phyloP scores from a whole-genome alignment of 2,888 invertebrate species.

The Steinernema carpocapsae region DNA sequence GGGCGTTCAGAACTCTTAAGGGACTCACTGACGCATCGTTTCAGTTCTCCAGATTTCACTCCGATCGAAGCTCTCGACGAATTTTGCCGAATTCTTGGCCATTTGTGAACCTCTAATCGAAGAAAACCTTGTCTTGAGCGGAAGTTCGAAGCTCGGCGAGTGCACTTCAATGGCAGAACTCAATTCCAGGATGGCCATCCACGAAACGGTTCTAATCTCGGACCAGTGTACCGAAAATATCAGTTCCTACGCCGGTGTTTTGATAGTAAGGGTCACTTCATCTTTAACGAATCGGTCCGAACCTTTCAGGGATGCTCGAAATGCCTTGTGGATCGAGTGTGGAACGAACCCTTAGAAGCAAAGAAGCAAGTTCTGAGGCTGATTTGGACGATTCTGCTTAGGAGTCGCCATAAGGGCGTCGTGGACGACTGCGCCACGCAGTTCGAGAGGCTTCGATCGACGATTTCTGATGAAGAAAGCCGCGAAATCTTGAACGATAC shows the following conservation, averaged over 20 bases:
- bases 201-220: slow-evolving; percentile 8
- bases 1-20: neutral
- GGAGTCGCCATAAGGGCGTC: slow-evolving; percentile 25
- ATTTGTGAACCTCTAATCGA: neutral
- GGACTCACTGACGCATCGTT: neutral
- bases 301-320: slow-evolving; percentile 17
- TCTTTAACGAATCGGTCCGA: too few species aligned
- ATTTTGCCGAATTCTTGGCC: neutral
- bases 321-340: neutral
- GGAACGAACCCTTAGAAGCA: neutral
- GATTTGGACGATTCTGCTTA: slow-evolving; percentile 19
- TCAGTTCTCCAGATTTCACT: slow-evolving; percentile 7
- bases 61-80: neutral
- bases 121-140: slow-evolving; percentile 20
- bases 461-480: neutral
- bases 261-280: neutral
- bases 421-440: slow-evolving; percentile 30
- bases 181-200: neutral
- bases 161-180: slow-evolving; percentile 30
- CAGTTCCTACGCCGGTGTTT: slow-evolving; percentile 11
- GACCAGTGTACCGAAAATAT: slow-evolving; percentile 17
- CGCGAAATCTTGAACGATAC: neutral
- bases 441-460: slow-evolving; percentile 9
- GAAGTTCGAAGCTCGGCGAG: slow-evolving; percentile 20
- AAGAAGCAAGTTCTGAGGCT: slow-evolving; percentile 4